Evolutionary conservation across 2,113 vertebrate genomes (phyloP).

Genomic region (Ceratotherium simum): DNA sequence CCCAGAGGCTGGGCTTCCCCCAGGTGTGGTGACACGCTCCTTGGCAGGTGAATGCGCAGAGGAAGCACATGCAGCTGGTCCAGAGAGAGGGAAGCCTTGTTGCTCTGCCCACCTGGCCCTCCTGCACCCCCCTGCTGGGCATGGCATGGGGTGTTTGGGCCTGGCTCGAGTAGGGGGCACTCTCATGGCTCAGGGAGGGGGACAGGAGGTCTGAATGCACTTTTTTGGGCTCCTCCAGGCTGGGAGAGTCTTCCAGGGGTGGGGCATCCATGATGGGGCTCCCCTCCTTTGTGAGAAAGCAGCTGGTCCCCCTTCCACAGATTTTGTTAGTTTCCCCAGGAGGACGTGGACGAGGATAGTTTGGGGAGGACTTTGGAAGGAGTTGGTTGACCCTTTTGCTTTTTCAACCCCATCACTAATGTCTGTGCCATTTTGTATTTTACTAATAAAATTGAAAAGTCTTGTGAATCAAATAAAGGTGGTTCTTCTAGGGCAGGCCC

Average conservation of each 20-base stretch:
- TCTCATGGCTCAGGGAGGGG: neutral
- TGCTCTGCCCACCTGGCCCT: neutral
- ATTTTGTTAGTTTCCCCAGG: neutral
- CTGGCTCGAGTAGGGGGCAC: neutral
- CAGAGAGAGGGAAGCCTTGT: neutral
- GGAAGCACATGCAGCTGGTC: neutral
- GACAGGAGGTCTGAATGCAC: neutral
- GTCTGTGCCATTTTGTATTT: conserved; percentile 83
- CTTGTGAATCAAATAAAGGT: conserved; percentile 68
- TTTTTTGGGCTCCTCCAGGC: neutral
- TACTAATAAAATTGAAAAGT: conserved; percentile 83
- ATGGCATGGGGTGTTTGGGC: accelerated
- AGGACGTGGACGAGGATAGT: neutral
- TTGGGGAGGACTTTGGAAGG: conserved; percentile 30
- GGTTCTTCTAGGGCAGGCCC: neutral
- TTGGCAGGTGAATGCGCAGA: neutral
- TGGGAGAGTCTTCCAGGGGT: neutral
- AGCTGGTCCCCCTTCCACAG: neutral
- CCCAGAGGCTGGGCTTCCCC: neutral
- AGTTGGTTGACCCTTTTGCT: conserved; percentile 41
- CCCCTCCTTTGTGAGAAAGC: neutral
- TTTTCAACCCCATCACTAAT: conserved; percentile 56
- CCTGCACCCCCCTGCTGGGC: neutral
- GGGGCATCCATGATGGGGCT: accelerated
- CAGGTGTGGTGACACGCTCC: neutral